A percentile compares a stretch with the other conserved stretches of the same genome.
Conservation (phyloP, 2,888 invertebrate species). For the Helicoverpa assulta region DNA sequence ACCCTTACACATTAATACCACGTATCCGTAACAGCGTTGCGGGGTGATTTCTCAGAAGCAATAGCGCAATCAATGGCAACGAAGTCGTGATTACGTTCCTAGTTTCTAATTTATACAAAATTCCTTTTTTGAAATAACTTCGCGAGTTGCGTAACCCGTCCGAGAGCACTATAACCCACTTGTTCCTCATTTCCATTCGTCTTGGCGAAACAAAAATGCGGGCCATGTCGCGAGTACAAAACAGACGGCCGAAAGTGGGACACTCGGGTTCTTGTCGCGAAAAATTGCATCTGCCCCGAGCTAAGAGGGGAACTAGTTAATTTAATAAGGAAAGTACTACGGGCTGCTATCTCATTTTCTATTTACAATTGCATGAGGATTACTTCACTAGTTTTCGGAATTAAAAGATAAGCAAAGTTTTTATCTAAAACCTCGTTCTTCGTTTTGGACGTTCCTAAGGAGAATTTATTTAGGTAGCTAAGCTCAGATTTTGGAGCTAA, state of each 20-base stretch:
- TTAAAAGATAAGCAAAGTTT: constrained; percentile 14
- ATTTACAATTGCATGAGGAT: constrained; percentile 35
- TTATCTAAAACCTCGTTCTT: not conserved
- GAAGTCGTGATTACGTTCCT: not conserved
- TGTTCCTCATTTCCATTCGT: constrained; percentile 35
- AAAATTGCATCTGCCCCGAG: constrained; percentile 55
- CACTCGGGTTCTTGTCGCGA: constrained; percentile 49
- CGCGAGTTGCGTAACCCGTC: constrained; percentile 26
- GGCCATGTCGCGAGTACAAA: constrained; percentile 49
- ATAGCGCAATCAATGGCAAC: not conserved
- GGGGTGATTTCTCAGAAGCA: not conserved
- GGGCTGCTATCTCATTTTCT: constrained; percentile 29
- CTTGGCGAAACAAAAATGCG: constrained; percentile 40
- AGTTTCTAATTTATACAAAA: not conserved
- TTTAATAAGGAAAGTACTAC: constrained; percentile 50
- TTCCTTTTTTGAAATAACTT: not conserved
- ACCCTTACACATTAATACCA: not conserved
- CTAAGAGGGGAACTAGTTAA: constrained; percentile 50
- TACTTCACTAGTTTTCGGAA: constrained; percentile 27
- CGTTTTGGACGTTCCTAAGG: not conserved
- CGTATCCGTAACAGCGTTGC: not conserved
- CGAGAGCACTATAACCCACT: constrained; percentile 34
- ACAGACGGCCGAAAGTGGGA: constrained; percentile 47
- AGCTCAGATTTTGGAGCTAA: constrained; percentile 34
- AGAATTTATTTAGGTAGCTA: constrained; percentile 22